Evolutionary conservation across 2,797 vertebrate species (phyloP), one percentile per base, ranked within the genome.

Genomic region (Florisuga fusca): DNA sequence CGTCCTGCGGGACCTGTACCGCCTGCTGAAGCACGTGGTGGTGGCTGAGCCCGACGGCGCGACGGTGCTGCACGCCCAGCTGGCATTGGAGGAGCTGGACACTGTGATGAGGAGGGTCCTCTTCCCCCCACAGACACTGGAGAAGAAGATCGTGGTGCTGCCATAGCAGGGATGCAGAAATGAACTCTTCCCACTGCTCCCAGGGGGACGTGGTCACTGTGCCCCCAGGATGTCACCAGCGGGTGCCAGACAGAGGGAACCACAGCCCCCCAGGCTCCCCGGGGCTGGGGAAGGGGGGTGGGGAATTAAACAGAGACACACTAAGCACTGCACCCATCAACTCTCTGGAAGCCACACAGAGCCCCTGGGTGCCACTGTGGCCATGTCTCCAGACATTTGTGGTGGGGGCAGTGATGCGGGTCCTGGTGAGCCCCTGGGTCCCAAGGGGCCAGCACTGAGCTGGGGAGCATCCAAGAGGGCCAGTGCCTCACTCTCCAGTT

Each of bases 141-240:
- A 99, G 97, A 99, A 99, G 97, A 99, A 99, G 97, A 99, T 99
- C 0, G 95, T 98, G 66, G 98, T 99, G 90, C 97, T 99, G 78
- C 99, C 99, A 0, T 99, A 97, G 91, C 0, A 0, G 67, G 88
- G 77, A 54, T 4, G 0, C 66, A 54, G 61, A 33, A 26, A 27
- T 1, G 1, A 45, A 10, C 57, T 79, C 31, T 15, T 21, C 31
- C 63, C 41, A 64, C 72, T 3, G 26, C 36, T 77, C 21, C 58
- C 62, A 1, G 41, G 21, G 57, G 34, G 36, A 59, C 5, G 45
- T 38, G 50, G 6, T 71, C 0, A 0, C 72, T 45, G 53, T 80
- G 86, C 9, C 38, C 38, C 34, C 14, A 0, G 0, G 38, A 12
- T 1, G 7, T 61, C 0, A 2, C 43, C 1, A 3, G 82, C 4